Base-by-base conservation (phyloP, 2,797 vertebrate genomes). In the Xiphorhynchus erythropygius region DNA sequence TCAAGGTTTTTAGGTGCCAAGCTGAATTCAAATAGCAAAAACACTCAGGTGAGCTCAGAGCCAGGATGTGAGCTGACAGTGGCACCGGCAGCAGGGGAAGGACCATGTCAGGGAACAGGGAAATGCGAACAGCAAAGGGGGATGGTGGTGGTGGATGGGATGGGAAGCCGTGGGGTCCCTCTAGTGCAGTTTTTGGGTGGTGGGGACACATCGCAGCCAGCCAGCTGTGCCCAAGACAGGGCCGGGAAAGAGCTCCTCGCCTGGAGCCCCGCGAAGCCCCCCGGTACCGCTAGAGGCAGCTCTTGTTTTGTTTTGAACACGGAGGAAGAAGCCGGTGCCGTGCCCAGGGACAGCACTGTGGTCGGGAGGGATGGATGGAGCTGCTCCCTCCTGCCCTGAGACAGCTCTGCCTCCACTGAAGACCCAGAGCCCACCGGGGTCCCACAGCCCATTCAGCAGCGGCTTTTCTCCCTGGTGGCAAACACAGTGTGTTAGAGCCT, bases 251-350 rank as follows among this genome's bases (percentile, higher is more conserved):
- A 75, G 53, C 53, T 71, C 6, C 37, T 46, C 9, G 4, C 25
- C 80, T 8, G 69, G 49, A 89, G 84, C 89, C 42, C 60, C 3
- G 6, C 33, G 33, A 23, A 71, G 68, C 68, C 53, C 88, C 10
- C 13, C 7, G 24, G 63, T 68, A 53, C 88, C 94, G 33, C 97
- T 59, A 93, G 97, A 96, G 97, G 97, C 91, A 90, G 78, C 97
- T 96, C 86, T 95, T 69, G 91, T 22, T 82, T 89, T 62, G 50
- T 53, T 52, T 33, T 13, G 73, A 53, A 75, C 85, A 11, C 5
- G 33, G 68, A 74, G 64, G 14, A 44, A 79, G 44, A 68, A n/a
- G 33, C 27, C 11, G 8, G 71, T 7, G 4, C 71, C 37, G 25
- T 39, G 74, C 81, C 57, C 39, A 6, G 30, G 63, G 33, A 18